Evolutionary conservation across 2,797 vertebrate genomes (phyloP), one percentile per base, ranked within the genome.

Genomic region (Tokudaia muenninki): DNA sequence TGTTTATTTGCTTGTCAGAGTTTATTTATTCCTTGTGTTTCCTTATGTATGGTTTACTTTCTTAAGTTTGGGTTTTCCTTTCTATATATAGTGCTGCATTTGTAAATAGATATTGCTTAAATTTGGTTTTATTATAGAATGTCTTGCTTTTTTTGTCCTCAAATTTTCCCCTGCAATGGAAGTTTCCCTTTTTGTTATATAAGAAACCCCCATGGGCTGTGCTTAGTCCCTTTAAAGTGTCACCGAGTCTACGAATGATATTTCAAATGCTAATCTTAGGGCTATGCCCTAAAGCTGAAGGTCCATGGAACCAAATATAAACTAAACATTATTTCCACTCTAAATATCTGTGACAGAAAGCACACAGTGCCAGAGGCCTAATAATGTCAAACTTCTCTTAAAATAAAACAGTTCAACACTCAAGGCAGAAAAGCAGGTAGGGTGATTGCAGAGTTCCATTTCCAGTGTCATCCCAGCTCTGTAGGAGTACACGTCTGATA

Each of bases 241-340:
- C 80, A 14, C 90, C 57, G 34, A 81, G 50, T 52, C 87, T 44
- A 67, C 24, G 50, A 82, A 78, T 92, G 59, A 91, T 86, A 11
- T 96, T 94, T 95, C 91, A 81, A 91, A 80, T 82, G 67, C 50
- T 91, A 93, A 96, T 84, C 97, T 96, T 96, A 96, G 74, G 2
- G 8, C 31, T 82, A 1, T 88, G 26, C 31, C 61, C 22, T n/a
- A 65, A 22, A 96, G 91, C 83, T 97, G 41, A 97, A 93, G 19
- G 3, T 75, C 87, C 31, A 79, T 52, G 86, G 65, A 92, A 57
- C 80, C 77, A 96, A 94, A 96, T 81, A 92, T 55, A 94, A 77
- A 87, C 9, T 24, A 92, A 83, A 61, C 17, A 79, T 90, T 88
- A 94, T 87, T 97, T 97, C 65, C 37, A 81, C 72, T 79, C 75